Evolutionary conservation across 2,113 vertebrate genomes (phyloP).

Genomic region (Callipepla californica): DNA sequence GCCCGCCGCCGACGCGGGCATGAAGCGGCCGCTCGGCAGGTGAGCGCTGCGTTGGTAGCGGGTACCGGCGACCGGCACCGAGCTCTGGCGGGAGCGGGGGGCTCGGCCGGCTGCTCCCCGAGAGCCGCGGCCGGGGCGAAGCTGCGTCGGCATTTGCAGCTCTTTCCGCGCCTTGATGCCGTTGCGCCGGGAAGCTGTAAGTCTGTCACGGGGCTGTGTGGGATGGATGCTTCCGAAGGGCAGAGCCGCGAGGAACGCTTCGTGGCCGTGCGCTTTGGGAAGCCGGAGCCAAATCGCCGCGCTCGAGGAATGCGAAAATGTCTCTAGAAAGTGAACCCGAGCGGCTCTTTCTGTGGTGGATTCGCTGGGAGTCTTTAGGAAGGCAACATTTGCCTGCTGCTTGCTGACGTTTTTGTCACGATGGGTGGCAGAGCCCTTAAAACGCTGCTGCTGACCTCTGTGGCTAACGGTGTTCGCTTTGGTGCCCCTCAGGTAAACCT

Average conservation of each 20-base stretch:
- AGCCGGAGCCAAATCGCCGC: background rate
- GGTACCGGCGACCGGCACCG: background rate
- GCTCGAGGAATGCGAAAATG: background rate
- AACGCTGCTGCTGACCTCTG: background rate
- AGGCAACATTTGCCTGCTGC: background rate
- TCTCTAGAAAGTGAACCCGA: background rate
- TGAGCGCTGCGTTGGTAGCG: background rate
- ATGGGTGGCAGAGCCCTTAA: background rate
- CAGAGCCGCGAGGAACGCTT: background rate
- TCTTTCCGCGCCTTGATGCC: accelerated
- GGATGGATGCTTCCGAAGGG: background rate
- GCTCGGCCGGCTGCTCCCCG: background rate
- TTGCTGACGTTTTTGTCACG: accelerated
- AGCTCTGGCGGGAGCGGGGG: constrained; percentile 11
- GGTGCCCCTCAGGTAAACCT: background rate
- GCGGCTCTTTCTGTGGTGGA: background rate
- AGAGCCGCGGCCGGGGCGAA: background rate
- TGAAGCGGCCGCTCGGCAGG: constrained; percentile 66
- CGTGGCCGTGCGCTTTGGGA: background rate
- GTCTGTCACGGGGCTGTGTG: no score
- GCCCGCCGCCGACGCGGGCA: constrained; percentile 42
- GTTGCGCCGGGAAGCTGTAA: background rate
- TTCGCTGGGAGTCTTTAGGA: background rate
- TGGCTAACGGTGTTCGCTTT: background rate
- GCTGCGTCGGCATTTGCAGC: background rate